Base-by-base conservation (phyloP, 2,888 invertebrate genomes). In the Heterodera filipjevi region DNA sequence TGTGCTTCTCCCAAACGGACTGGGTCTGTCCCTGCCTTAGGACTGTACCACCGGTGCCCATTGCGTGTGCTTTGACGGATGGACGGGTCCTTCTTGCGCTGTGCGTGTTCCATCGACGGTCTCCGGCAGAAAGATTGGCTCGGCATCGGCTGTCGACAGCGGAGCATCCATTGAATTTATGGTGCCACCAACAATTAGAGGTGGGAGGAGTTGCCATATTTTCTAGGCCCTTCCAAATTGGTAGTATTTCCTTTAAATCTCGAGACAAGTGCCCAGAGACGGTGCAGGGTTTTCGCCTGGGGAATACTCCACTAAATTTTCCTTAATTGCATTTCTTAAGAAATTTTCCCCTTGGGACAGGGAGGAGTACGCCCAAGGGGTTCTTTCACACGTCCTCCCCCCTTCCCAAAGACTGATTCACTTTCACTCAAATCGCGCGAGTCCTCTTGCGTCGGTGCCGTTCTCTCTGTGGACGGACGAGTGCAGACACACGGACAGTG, bases 21-120 rank as follows among this genome's bases (percentile, higher is more conserved):
- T 27, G n/a, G 27, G 77, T 70, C n/a, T 30, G 30, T 78, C 19
- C 49, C 39, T 80, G 39, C 39, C 39, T 76, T 30, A 83, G 82
- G 92, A 93, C 80, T 98, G 97, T 90, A 95, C 96, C 22, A 96
- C 95, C 90, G 91, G 93, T 84, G 95, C 95, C 91, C 94, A 93
- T 87, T 98, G 98, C 90, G 94, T 94, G 89, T 98, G 98, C 91
- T 92, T 94, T 89, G 91, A 92, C 82, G 96, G 95, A 30, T 91
- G 90, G 90, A 83, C 83, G 5, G 90, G 90, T 16, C 74, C 76
- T 6, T 89, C 89, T 77, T 91, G 91, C 83, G 87, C 87, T 75
- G 81, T 83, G 10, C 81, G 86, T 8, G 8, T 64, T 78, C 83
- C 33, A 84, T 32, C 27, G 1, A 33, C 19, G 0, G 22, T 27